phyloP scores from a whole-genome alignment of 1,140 invertebrate species.

The Drepana arcuata region DNA sequence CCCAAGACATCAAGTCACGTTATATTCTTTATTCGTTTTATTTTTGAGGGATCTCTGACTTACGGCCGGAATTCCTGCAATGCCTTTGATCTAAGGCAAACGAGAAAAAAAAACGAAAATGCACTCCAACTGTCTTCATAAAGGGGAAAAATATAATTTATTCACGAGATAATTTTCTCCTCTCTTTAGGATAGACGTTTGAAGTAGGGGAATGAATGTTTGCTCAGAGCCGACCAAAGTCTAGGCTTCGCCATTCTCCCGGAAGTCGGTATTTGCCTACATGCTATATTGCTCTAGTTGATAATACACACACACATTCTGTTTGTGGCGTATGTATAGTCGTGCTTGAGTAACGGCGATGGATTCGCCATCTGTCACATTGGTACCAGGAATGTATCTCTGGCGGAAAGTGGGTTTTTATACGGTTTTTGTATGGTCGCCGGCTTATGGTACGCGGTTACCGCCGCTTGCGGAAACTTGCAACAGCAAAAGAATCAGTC shows the following conservation, averaged over 20 bases:
- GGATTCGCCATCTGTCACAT: no score
- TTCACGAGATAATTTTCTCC: conserved; percentile 70
- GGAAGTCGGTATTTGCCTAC: no score
- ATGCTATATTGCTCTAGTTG: no score
- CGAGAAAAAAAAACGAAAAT: conserved; percentile 63
- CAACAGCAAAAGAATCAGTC: no score
- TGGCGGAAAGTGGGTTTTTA: no score
- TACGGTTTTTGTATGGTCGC: no score
- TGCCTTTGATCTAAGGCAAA: conserved; percentile 62
- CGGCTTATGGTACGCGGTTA: no score
- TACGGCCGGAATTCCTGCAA: conserved; percentile 47
- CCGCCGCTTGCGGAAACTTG: no score
- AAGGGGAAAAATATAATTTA: conserved; percentile 70
- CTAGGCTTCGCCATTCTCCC: conserved; percentile 21
- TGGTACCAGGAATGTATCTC: no score
- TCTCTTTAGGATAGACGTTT: conserved; percentile 52
- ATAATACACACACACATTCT: no score
- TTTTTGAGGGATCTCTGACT: conserved; percentile 51
- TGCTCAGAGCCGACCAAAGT: conserved; percentile 32
- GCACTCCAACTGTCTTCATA: conserved; percentile 68
- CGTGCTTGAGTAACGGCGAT: no score
- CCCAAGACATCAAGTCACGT: conserved; percentile 60
- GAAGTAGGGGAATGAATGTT: conserved; percentile 55
- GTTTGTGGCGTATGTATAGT: no score
- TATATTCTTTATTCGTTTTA: conserved; percentile 66